phyloP scores from a whole-genome alignment of 2,797 vertebrate genomes.

The Dallia pectoralis region DNA sequence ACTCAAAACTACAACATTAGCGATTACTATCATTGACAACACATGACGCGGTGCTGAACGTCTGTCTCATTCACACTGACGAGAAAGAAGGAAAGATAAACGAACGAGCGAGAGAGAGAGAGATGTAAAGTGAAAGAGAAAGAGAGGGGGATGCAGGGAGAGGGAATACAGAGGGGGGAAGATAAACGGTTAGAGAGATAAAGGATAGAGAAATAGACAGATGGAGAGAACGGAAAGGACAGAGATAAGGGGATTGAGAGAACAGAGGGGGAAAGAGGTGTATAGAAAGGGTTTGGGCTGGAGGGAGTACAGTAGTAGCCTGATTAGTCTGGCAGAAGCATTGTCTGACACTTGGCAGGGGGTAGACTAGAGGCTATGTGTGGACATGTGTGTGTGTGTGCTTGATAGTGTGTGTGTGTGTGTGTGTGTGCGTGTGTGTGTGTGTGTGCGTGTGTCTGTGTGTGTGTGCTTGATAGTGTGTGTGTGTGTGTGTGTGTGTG shows the following conservation, averaged over 20 bases:
- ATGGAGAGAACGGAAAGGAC: not conserved
- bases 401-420: not conserved
- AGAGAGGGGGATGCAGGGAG: not conserved
- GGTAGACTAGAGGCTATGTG: constrained; percentile 42
- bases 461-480: not conserved
- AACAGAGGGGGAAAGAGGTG: constrained; percentile 20
- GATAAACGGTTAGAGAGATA: not conserved
- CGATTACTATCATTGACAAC: no score
- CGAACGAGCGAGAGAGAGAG: not conserved
- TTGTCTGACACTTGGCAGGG: constrained; percentile 78
- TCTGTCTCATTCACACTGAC: not conserved
- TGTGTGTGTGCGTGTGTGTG: constrained; percentile 32
- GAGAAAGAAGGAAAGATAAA: no score
- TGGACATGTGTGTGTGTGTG: not conserved
- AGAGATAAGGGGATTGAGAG: constrained; percentile 36
- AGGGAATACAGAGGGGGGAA: constrained; percentile 19
- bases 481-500: not conserved
- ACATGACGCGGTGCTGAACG: no score
- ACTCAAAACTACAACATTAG: no score
- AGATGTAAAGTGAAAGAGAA: not conserved
- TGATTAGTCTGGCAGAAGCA: constrained; percentile 83
- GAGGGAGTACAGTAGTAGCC: constrained; percentile 51
- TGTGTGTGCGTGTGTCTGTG: constrained; percentile 31
- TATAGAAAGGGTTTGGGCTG: constrained; percentile 21
- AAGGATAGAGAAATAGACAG: not conserved